Base-by-base conservation (phyloP, 64 coral and sea anemone genomes). In the Montipora foliosa region DNA sequence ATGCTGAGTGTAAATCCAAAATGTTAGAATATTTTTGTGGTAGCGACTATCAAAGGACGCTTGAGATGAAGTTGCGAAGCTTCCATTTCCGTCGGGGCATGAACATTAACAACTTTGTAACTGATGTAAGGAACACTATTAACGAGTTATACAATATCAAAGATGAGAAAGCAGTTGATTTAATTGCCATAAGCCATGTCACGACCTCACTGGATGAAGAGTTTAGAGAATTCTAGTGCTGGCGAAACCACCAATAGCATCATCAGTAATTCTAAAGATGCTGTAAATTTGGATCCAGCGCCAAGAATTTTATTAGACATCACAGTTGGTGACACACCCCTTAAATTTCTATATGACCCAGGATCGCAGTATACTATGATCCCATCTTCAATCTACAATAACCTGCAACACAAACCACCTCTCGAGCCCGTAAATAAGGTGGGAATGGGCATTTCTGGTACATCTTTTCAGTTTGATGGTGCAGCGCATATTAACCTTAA, bases 351-450 rank as follows among this genome's bases (percentile, higher is more conserved):
- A 0, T 90, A 90, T 55, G 88, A 90, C 47, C 88, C 88, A 9
- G 88, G 88, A 12, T 90, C 73, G 10, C 88, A 90, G 52, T 90
- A 90, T 17, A 77, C 88, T 16, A 90, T 90, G 88, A 79, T 90
- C 9, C 50, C 88, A 14, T 90, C 74, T n/a, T 78, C 72, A 29
- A 75, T 79, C 5, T 90, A 90, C 66, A 19, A 61, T 60, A 76
- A 52, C 4, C 3, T 78, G 14, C 52, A 52, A 79, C 46, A 47
- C n/a, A 90, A 90, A 47, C 88, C 88, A 47, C 88, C 71, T 5
- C n/a, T 90, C 13, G 11, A 19, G 17, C 68, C 88, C 2, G 88
- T 76, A n/a, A 53, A 90, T 49, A 90, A 90, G 78, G 73, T 90
- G 8, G 88, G 88, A 24, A 57, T 90, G 8, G 88, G 73, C 8